phyloP scores from a whole-genome alignment of 2,888 invertebrate species.

The Euclidia mi region DNA sequence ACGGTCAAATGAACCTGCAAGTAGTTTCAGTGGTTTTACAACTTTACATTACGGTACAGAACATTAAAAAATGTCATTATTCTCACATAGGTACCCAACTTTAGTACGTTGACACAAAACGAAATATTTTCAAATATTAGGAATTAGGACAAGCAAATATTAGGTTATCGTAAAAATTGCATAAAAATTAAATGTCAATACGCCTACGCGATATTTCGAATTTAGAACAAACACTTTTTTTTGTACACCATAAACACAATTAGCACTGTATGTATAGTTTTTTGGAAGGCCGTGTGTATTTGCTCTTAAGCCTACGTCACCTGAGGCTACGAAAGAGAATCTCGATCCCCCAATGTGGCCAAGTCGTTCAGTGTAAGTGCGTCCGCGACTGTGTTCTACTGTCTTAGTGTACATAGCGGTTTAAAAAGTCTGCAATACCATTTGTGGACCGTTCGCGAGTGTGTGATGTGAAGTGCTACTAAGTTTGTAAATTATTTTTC shows the following conservation, averaged over 20 bases:
- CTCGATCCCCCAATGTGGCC: conserved; percentile 79
- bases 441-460: conserved; percentile 11
- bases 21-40: too few species aligned
- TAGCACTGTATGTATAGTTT: conserved; percentile 27
- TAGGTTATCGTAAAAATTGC: neutral
- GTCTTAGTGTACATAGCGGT: conserved; percentile 35
- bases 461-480: conserved; percentile 47
- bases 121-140: too few species aligned
- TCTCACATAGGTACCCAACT: neutral
- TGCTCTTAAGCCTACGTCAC: conserved; percentile 76
- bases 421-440: conserved; percentile 38
- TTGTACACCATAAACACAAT: conserved; percentile 16
- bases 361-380: conserved; percentile 83
- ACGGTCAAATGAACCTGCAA: too few species aligned
- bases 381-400: conserved; percentile 82
- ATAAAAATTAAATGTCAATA: neutral
- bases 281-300: conserved; percentile 69
- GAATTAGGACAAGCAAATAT: neutral
- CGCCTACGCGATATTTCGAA: conserved; percentile 1
- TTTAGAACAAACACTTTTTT: conserved; percentile 8
- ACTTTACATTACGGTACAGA: too few species aligned
- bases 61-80: conserved; percentile 4
- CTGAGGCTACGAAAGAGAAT: conserved; percentile 84
- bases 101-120: too few species aligned
- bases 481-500: conserved; percentile 3